Base-by-base conservation (phyloP, 2,113 vertebrate species). In the Hystrix cristata region DNA sequence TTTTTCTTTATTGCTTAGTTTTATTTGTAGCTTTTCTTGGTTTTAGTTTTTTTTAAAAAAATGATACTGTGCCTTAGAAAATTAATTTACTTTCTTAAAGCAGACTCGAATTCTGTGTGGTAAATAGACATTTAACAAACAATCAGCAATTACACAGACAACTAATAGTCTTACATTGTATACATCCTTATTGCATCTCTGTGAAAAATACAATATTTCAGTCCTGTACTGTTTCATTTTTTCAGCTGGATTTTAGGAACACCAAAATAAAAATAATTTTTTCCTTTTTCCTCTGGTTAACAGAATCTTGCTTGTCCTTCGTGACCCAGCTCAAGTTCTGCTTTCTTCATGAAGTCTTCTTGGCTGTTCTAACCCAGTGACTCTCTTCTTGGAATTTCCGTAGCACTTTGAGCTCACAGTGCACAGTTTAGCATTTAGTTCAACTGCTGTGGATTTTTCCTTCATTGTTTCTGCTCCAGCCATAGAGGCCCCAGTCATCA, bases 311-410 rank as follows among this genome's bases (percentile, higher is more conserved):
- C 79, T 88, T 96, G 72, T 92, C 34, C 43, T 95, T 94, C 64
- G 46, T 62, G 71, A 92, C 48, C 65, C 53, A 92, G 89, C 84
- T 97, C 89, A 90, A 88, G 86, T 89, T 92, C 55, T 94, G 55
- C 78, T 89, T 92, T 97, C 62, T 91, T 94, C 87, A 91, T 76
- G 88, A 96, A 91, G 91, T 79, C 87, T 78, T 83, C 85, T 94
- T 96, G 88, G 85, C 85, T 95, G 72, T 95, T 94, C 71, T 69
- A 83, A 81, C 78, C 91, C 72, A 92, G 64, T 86, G 89, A 80
- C 72, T 93, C n/a, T 95, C 72, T 57, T 91, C 59, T 86, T 95
- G 87, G 85, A 96, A 83, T 80, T 95, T 95, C 76, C 53, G 78
- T 46, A 87, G 57, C 34, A 10, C 62, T 96, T 76, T 78, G 62